Conservation (phyloP, 35 echinoderm and acorn worm species). For the Amphiura filiformis region DNA sequence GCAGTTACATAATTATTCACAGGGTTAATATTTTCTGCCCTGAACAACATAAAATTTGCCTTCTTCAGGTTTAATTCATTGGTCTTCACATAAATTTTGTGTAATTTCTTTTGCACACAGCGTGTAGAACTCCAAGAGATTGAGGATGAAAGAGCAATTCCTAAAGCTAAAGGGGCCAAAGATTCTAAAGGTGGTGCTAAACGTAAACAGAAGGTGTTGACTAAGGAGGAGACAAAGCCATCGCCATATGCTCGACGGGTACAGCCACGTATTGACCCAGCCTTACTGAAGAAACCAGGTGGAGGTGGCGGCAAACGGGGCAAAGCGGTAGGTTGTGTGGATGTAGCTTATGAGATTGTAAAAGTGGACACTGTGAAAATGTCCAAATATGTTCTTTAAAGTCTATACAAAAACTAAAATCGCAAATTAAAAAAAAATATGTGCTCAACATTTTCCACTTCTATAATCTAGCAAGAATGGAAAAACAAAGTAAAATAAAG, state of each 20-base stretch:
- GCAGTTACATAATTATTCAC: no score
- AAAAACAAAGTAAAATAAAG: not conserved
- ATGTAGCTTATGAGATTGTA: not conserved
- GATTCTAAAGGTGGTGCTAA: slow-evolving; percentile 42
- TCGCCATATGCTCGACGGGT: slow-evolving; percentile 86
- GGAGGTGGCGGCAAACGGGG: slow-evolving; percentile 15
- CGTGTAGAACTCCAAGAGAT: slow-evolving; percentile 76
- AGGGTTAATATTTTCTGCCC: no score
- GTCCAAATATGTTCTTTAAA: not conserved
- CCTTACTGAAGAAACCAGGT: slow-evolving; percentile 37
- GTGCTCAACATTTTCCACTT: not conserved
- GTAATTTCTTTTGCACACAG: slow-evolving; percentile 22
- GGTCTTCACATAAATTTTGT: not conserved
- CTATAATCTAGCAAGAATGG: not conserved
- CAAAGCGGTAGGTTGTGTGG: not conserved
- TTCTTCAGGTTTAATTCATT: not conserved
- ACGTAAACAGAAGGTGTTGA: slow-evolving; percentile 57
- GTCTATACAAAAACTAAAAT: not conserved
- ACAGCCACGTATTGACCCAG: slow-evolving; percentile 66
- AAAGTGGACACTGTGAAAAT: not conserved
- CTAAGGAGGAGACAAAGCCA: slow-evolving; percentile 84
- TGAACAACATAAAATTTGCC: not conserved
- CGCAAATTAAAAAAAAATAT: not conserved
- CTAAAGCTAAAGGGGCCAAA: not conserved
- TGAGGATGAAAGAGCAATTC: slow-evolving; percentile 39